Evolutionary conservation across 2,113 vertebrate species (phyloP).

Genomic region (Oryzias woworae): DNA sequence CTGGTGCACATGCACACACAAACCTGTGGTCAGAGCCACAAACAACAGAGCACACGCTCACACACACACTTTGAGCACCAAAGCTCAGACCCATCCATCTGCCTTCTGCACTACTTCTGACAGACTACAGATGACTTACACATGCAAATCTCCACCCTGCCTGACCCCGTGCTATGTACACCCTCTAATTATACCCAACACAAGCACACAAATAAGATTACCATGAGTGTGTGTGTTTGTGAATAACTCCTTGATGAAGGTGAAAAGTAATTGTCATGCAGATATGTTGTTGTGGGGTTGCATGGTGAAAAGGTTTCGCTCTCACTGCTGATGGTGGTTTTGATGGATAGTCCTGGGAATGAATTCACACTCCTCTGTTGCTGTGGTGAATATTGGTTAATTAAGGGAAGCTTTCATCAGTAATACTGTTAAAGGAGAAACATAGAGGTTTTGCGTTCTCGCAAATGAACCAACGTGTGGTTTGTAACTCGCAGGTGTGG

Average conservation of each 20-base stretch:
- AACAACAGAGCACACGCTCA: slow-evolving; percentile 38
- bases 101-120: slow-evolving; percentile 90
- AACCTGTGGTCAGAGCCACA: slow-evolving; percentile 31
- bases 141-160: slow-evolving; percentile 94
- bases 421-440: slow-evolving; percentile 27
- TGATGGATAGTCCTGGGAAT: slow-evolving; percentile 68
- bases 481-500: slow-evolving; percentile 81
- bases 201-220: slow-evolving; percentile 98
- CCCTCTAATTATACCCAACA: slow-evolving; percentile 97
- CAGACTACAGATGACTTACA: slow-evolving; percentile 98
- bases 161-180: slow-evolving; percentile 88
- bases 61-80: slow-evolving; percentile 51
- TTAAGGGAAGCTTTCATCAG: slow-evolving; percentile 47
- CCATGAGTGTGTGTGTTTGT: slow-evolving; percentile 39
- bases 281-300: slow-evolving; percentile 82
- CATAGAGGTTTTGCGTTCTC: neutral
- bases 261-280: slow-evolving; percentile 99
- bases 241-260: slow-evolving; percentile 90
- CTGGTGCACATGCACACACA: slow-evolving; percentile 29
- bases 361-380: slow-evolving; percentile 42
- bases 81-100: slow-evolving; percentile 87
- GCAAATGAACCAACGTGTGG: neutral
- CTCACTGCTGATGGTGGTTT: slow-evolving; percentile 76
- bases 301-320: slow-evolving; percentile 89
- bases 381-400: slow-evolving; percentile 46